Evolutionary conservation across 2,888 invertebrate genomes (phyloP).

Genomic region (Platycnemis pennipes): DNA sequence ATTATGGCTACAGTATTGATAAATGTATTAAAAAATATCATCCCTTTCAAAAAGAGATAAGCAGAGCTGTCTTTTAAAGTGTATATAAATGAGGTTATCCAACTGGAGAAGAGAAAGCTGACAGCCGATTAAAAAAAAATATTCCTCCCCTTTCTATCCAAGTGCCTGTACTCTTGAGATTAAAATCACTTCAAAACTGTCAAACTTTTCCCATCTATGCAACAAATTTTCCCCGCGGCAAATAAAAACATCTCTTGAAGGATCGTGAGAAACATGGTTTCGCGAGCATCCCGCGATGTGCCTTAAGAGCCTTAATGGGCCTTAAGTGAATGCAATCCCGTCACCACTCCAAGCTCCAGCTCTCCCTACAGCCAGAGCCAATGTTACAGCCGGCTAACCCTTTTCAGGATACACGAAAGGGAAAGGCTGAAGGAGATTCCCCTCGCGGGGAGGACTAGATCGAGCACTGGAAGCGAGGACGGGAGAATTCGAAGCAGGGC

Average conservation of each 20-base stretch:
- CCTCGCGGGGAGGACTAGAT: neutral
- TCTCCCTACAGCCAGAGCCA: neutral
- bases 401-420: neutral
- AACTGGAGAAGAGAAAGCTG: no score
- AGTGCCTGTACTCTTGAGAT: no score
- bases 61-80: no score
- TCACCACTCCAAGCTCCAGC: neutral
- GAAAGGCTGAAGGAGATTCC: neutral
- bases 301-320: neutral
- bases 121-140: no score
- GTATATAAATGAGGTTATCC: no score
- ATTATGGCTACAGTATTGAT: no score
- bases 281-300: neutral
- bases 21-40: no score
- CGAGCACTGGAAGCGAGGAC: neutral
- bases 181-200: neutral
- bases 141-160: no score
- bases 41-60: no score
- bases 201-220: neutral
- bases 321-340: neutral
- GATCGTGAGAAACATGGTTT: neutral
- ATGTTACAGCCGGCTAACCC: slow-evolving; percentile 19
- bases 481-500: neutral
- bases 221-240: neutral
- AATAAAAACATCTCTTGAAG: neutral